phyloP scores from a whole-genome alignment of 2,797 vertebrate species.

The Bradypodion ventrale region DNA sequence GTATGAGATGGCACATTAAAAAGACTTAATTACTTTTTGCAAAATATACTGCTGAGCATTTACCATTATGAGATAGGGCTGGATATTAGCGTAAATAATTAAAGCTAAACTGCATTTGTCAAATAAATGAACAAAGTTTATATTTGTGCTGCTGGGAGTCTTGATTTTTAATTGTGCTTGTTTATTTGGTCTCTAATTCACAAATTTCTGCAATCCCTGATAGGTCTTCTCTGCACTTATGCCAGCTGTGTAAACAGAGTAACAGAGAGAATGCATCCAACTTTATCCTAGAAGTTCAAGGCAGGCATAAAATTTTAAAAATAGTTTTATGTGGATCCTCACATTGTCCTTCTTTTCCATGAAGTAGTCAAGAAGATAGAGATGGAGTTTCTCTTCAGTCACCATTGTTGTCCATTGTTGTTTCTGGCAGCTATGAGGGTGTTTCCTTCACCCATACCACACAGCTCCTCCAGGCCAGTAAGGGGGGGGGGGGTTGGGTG shows the following conservation, averaged over 20 bases:
- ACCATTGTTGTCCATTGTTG: no score
- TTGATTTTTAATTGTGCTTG: constrained; percentile 46
- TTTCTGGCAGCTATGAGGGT: no score
- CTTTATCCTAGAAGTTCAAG: not conserved
- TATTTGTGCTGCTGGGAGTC: constrained; percentile 49
- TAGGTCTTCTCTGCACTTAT: not conserved
- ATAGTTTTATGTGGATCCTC: not conserved
- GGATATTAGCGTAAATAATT: constrained; percentile 59
- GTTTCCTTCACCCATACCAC: no score
- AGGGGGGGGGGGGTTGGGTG: no score
- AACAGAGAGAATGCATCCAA: not conserved
- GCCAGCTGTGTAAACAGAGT: not conserved
- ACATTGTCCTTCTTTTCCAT: not conserved
- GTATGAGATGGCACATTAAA: constrained; percentile 43
- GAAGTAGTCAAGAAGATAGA: not conserved
- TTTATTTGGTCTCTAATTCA: constrained; percentile 52
- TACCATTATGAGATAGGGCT: constrained; percentile 47
- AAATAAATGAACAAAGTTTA: constrained; percentile 53
- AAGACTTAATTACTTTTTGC: constrained; percentile 51
- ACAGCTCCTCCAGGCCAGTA: no score
- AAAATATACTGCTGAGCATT: constrained; percentile 45
- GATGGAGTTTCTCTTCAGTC: not conserved
- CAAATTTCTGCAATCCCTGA: constrained; percentile 37
- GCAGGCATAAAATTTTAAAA: not conserved
- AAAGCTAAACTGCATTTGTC: constrained; percentile 55